Conservation (phyloP, 2,888 invertebrate species). For the Plagiodera versicolora region DNA sequence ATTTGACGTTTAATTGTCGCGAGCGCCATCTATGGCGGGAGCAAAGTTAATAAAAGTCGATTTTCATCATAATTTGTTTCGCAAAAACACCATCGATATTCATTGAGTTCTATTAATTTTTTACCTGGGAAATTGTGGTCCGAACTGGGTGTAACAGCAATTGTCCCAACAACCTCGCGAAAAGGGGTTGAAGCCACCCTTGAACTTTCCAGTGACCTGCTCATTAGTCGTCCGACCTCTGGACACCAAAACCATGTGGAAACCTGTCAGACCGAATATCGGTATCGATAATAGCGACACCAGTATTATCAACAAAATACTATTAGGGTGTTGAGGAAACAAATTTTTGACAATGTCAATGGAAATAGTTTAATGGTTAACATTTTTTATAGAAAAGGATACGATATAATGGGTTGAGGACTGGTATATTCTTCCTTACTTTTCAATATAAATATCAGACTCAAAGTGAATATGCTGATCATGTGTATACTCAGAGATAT, state of each 20-base stretch:
- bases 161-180: slow-evolving; percentile 94
- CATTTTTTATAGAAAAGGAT: slow-evolving; percentile 78
- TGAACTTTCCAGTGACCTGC: slow-evolving; percentile 99
- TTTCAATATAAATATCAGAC: slow-evolving; percentile 88
- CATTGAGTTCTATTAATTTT: not conserved
- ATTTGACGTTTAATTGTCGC: too few relatives aligned
- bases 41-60: too few relatives aligned
- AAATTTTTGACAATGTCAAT: too few relatives aligned
- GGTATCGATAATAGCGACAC: slow-evolving; percentile 92
- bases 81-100: too few relatives aligned
- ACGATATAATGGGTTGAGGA: slow-evolving; percentile 81
- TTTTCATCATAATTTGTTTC: too few relatives aligned
- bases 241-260: slow-evolving; percentile 96
- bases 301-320: slow-evolving; percentile 89
- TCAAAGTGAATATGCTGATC: slow-evolving; percentile 94
- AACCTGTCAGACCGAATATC: slow-evolving; percentile 95
- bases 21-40: too few relatives aligned
- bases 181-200: slow-evolving; percentile 98
- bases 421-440: slow-evolving; percentile 79
- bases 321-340: slow-evolving; percentile 49
- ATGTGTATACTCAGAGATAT: slow-evolving; percentile 96
- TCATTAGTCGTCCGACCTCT: slow-evolving; percentile 98
- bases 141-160: slow-evolving; percentile 93
- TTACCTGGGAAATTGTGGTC: slow-evolving; percentile 97
- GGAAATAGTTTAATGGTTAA: too few relatives aligned